These are phyloP conservation scores for Sphenopsis melanotis DNA, from an alignment of 2,797 vertebrate species.

Conservation along the genomic window DNA sequence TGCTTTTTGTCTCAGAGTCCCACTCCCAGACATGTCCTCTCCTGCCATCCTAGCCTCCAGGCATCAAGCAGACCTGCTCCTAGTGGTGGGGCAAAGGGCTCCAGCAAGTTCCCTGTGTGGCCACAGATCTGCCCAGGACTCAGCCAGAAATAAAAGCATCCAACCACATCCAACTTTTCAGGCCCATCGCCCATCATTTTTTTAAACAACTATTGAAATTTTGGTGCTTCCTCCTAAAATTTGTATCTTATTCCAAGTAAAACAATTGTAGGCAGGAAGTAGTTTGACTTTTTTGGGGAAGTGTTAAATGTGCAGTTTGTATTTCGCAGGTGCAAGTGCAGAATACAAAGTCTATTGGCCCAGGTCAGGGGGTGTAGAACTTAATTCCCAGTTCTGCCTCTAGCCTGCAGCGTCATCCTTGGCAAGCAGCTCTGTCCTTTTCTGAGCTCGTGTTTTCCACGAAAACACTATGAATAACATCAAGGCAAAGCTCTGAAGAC, in stretches of 20 bases:
- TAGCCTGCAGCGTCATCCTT: background rate
- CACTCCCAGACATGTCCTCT: background rate
- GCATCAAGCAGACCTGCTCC: fast-evolving
- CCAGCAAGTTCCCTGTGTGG: fast-evolving
- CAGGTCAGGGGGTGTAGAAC: background rate
- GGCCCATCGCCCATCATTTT: background rate
- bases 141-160: constrained; percentile 33
- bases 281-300: background rate
- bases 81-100: background rate
- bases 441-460: background rate
- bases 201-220: background rate
- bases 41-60: background rate
- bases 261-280: background rate
- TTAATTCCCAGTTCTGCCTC: background rate
- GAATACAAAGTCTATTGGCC: background rate
- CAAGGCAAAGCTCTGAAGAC: background rate
- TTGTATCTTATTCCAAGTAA: background rate
- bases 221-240: background rate
- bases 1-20: background rate
- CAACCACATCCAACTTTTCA: background rate
- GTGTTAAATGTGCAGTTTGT: background rate
- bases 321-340: background rate
- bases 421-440: background rate
- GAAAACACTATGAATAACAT: background rate
- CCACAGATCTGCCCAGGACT: background rate